Evolutionary conservation across 1,140 invertebrate genomes (phyloP).

Genomic region (Listronotus bonariensis): DNA sequence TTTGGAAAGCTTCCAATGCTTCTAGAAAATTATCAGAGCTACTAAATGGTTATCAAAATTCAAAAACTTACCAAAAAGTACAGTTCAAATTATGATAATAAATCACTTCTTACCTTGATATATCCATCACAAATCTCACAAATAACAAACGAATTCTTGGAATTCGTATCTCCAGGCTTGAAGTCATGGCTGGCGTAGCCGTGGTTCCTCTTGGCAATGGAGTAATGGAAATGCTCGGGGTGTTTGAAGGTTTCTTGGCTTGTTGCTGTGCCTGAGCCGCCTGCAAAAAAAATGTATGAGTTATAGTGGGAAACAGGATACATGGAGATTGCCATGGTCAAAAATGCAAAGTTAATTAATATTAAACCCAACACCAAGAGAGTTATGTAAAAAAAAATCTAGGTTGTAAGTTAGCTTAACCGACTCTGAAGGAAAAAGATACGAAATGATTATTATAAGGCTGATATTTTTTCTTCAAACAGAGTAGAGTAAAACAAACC

Average conservation of each 20-base stretch:
- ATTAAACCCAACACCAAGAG: neutral
- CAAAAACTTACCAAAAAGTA: too few species aligned
- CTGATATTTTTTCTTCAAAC: too few species aligned
- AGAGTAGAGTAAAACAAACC: too few species aligned
- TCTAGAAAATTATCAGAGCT: too few species aligned
- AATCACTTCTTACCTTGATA: constrained; percentile 73
- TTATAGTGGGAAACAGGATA: neutral
- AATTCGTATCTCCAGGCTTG: constrained; percentile 56
- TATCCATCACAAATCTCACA: constrained; percentile 96
- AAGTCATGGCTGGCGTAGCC: constrained; percentile 44
- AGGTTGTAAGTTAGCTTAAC: too few species aligned
- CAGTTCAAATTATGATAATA: too few species aligned
- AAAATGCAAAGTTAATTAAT: neutral
- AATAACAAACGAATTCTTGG: constrained; percentile 85
- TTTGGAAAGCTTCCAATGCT: too few species aligned
- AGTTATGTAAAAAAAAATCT: neutral
- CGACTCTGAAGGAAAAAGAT: too few species aligned
- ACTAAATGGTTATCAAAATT: too few species aligned
- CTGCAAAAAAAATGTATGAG: constrained; percentile 6
- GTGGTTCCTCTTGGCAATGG: constrained; percentile 74
- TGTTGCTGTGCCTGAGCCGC: constrained; percentile 7
- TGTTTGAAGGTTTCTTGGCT: constrained; percentile 25
- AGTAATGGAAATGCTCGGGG: constrained; percentile 88
- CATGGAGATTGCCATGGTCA: neutral
- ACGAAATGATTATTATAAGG: too few species aligned